phyloP scores from a whole-genome alignment of 2,797 vertebrate species.

The Alosa sapidissima region DNA sequence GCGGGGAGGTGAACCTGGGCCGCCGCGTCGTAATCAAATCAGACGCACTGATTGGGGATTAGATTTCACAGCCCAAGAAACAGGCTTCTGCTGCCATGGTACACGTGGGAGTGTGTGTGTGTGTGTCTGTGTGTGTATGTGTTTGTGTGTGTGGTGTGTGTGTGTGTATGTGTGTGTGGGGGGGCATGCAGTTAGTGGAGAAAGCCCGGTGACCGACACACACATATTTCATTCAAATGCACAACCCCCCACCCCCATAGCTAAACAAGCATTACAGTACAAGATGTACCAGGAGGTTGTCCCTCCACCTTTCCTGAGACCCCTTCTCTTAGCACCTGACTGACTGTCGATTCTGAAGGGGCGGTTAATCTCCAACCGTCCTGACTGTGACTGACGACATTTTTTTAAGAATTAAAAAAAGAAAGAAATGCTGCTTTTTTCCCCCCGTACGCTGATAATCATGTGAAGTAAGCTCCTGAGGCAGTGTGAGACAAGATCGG shows the following conservation, averaged over 20 bases:
- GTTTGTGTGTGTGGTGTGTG: neutral
- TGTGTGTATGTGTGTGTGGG: neutral
- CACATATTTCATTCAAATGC: neutral
- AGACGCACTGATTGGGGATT: slow-evolving; percentile 71
- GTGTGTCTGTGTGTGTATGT: neutral
- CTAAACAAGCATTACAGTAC: neutral
- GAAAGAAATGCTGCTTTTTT: neutral
- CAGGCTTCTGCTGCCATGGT: slow-evolving; percentile 48
- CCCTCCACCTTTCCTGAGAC: neutral
- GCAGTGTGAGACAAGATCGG: neutral
- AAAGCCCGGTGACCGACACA: neutral
- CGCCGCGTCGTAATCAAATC: slow-evolving; percentile 63
- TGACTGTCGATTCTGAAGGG: neutral
- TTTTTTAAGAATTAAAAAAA: neutral
- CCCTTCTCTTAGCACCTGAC: neutral
- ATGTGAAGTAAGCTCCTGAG: neutral
- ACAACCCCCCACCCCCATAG: neutral
- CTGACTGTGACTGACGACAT: neutral
- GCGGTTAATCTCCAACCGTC: slow-evolving; percentile 17
- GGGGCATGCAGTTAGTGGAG: neutral
- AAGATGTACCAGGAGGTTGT: neutral
- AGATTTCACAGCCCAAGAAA: slow-evolving; percentile 63
- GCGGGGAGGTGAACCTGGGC: slow-evolving; percentile 58
- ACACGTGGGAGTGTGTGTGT: neutral
- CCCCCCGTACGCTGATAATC: neutral